A percentile compares a stretch with the other conserved stretches of the same genome.
These are phyloP conservation scores for Gasterosteus nipponicus DNA, from an alignment of 2,113 vertebrate species.

Conservation along the genomic window DNA sequence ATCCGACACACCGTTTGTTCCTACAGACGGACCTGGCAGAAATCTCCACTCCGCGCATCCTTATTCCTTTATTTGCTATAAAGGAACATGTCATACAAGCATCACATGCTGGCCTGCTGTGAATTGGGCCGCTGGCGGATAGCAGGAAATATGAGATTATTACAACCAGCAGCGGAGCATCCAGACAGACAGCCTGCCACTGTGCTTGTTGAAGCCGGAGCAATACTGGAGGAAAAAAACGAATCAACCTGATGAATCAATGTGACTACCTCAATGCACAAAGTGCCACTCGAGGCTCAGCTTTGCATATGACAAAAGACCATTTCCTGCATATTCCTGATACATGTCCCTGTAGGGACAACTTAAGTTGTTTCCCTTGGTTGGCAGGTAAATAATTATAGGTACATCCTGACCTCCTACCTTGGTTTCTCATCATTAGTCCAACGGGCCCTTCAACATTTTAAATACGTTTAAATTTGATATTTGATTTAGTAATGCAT, in stretches of 20 bases:
- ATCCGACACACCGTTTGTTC: neutral
- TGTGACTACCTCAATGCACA: constrained; percentile 36
- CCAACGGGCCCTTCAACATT: neutral
- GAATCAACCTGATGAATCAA: constrained; percentile 47
- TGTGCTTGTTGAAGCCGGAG: constrained; percentile 24
- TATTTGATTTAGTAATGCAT: neutral
- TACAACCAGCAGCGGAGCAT: neutral
- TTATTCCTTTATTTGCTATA: neutral
- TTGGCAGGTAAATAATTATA: constrained; percentile 11
- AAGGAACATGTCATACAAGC: neutral
- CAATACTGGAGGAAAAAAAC: constrained; percentile 29
- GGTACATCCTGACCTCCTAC: neutral
- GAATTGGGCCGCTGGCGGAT: neutral
- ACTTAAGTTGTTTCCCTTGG: neutral
- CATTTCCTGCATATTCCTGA: constrained; percentile 14
- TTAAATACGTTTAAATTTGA: neutral
- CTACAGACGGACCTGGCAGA: neutral
- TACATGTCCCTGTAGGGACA: neutral
- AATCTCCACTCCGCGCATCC: neutral
- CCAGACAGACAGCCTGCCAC: neutral
- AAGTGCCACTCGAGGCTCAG: constrained; percentile 30
- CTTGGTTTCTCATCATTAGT: constrained; percentile 15
- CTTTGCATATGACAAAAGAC: constrained; percentile 34
- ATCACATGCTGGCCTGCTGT: neutral
- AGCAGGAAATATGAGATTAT: neutral